Evolutionary conservation across 2,113 vertebrate genomes (phyloP).

Genomic region (Terrapene triunguis): DNA sequence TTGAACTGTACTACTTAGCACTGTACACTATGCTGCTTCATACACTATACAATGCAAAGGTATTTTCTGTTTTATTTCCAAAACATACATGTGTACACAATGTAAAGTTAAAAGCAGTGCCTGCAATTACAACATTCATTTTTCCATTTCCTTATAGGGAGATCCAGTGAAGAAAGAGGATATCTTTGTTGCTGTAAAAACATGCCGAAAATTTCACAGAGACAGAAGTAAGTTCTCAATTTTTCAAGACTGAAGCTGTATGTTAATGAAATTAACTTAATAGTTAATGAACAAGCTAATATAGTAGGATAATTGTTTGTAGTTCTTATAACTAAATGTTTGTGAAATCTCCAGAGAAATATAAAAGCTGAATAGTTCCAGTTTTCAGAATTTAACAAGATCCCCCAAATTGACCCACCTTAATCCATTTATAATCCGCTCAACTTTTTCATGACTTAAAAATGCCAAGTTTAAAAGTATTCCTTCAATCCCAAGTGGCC

Average conservation of each 20-base stretch:
- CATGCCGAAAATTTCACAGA: constrained; percentile 93
- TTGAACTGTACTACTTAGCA: background rate
- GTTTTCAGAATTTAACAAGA: background rate
- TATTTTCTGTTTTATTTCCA: constrained; percentile 1
- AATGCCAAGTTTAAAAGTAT: background rate
- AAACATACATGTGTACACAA: background rate
- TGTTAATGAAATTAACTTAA: background rate
- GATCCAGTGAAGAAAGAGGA: constrained; percentile 88
- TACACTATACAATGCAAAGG: background rate
- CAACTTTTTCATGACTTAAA: background rate
- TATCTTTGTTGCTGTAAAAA: constrained; percentile 96
- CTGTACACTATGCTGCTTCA: background rate
- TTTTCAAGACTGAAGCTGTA: background rate
- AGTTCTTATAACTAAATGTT: background rate
- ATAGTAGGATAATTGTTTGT: background rate
- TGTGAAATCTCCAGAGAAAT: background rate
- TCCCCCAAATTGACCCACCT: background rate
- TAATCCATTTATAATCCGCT: background rate
- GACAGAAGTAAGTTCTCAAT: constrained; percentile 91
- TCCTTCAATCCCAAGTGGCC: background rate
- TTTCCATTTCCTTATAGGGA: constrained; percentile 81
- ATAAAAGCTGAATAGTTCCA: background rate
- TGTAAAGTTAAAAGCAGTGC: background rate
- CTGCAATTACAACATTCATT: background rate
- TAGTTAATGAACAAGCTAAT: background rate